Base-by-base conservation (phyloP, 2,888 invertebrate species). In the Nephrotoma flavescens region DNA sequence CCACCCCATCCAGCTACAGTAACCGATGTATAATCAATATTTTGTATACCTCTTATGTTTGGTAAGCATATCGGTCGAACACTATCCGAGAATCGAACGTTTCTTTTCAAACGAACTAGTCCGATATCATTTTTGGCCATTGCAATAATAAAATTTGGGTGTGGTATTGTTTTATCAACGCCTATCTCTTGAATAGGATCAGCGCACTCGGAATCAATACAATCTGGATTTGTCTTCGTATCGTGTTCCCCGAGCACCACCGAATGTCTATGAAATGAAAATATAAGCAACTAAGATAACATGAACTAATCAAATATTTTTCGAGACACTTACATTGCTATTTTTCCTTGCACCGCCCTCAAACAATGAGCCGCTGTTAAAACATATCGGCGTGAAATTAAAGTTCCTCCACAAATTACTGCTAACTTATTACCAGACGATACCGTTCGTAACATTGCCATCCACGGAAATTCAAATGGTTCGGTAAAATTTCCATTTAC, bases 381-480 rank as follows among this genome's bases (percentile, higher is more conserved):
- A 41, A 91, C 89, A 86, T 89, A 90, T 42, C 89, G 89, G 57
- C 89, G 88, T 12, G 89, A 88, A 86, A 91, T 91, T 86, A 91
- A 87, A 12, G 90, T 89, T 15, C 90, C 91, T 12, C 90, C 91
- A 87, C 91, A 91, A 41, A 91, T 91, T 90, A 93, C 90, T 71
- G 87, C 87, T 5, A 87, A 44, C 19, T 89, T 87, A 0, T 88
- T 88, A 0, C 87, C 41, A 87, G 71, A 71, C 4, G 15, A 15
- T 15, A 71, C 4, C 9, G 71, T 71, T 0, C 93, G 93, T n/a
- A 96, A 89, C 1, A 96, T 91, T 0, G 94, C 95, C 95, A 96
- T 94, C 96, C 96, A 96, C 0, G 96, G 96, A 91, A 94, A 95
- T 88, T 96, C 94, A 71, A 92, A 93, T 4, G 95, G 89, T 0